Base-by-base conservation (phyloP, 1,140 invertebrate genomes). In the Gonioctena quinquepunctata region DNA sequence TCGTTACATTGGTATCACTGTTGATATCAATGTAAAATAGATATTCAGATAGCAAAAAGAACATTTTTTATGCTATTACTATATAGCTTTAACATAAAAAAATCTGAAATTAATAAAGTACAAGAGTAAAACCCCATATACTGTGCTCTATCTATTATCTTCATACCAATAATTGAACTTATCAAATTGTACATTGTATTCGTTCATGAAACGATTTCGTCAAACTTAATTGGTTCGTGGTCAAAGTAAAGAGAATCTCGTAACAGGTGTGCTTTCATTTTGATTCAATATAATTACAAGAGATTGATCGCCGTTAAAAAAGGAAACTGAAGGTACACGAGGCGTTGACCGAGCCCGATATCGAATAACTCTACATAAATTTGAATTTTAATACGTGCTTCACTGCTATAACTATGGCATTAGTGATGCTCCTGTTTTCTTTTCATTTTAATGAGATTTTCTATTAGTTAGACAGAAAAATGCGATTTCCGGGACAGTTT, bases 261-360 rank as follows among this genome's bases (percentile, higher is more conserved):
- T 13, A 42, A n/a, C 33, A 42, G 33, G 33, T 42, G 33, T n/a
- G 33, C 16, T 13, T 42, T 42, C 33, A 42, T 42, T 42, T 42
- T 8, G 33, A 42, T 42, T n/a, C 33, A n/a, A 42, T n/a, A n/a
- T 59, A 25, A 59, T 59, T 59, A 59, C 21, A 59, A 59, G 56
- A 59, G 56, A 59, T 59, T 59, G 56, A 59, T 59, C 52, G 66
- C 69, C 54, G 69, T 74, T 71, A 74, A 74, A 74, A 74, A 71
- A 54, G 68, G 56, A 71, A 64, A 64, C 33, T 19, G 61, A 70
- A 57, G 19, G 50, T 59, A 25, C 26, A 60, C 50, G 68, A 75
- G 70, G 73, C 73, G 73, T 75, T 75, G 73, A 75, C 73, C 70
- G 70, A 70, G 66, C 73, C 67, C 72, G 73, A 72, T 75, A 75